These are phyloP conservation scores for Anguilla pacifica DNA, from an alignment of 2,797 vertebrate genomes.

Conservation along the genomic window DNA sequence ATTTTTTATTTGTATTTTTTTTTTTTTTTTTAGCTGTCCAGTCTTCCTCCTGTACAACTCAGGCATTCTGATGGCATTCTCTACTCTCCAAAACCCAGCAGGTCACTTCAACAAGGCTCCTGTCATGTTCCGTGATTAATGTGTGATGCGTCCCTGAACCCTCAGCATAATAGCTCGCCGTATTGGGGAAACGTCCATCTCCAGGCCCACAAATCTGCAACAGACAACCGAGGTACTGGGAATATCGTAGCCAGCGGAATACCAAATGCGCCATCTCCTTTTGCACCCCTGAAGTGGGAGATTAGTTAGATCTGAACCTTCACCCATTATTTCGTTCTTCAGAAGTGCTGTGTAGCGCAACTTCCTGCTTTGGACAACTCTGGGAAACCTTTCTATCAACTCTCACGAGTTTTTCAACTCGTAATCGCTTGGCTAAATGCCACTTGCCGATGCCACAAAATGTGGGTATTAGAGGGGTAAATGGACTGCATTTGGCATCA, in stretches of 20 bases:
- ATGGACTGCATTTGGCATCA: not conserved
- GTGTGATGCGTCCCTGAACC: too few relatives aligned
- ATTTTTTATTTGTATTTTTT: too few relatives aligned
- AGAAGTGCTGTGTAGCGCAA: not conserved
- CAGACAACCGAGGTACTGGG: not conserved
- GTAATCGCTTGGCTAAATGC: constrained; percentile 3
- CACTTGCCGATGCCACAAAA: not conserved
- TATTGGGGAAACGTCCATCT: not conserved
- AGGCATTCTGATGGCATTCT: not conserved
- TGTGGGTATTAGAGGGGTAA: not conserved
- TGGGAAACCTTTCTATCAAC: not conserved
- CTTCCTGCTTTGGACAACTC: not conserved
- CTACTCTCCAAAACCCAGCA: not conserved
- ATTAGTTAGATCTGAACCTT: not conserved
- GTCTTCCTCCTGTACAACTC: too few relatives aligned
- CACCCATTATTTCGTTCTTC: not conserved
- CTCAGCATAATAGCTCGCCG: too few relatives aligned
- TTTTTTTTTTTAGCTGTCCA: too few relatives aligned
- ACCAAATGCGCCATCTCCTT: not conserved
- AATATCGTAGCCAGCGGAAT: not conserved
- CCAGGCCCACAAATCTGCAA: not conserved
- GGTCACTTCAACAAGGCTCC: not conserved
- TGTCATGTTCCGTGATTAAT: not conserved
- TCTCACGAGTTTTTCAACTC: not conserved
- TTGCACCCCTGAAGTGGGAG: not conserved